These are phyloP conservation scores for Malacoctenus gilli DNA, from an alignment of 2,797 vertebrate genomes.

Conservation along the genomic window DNA sequence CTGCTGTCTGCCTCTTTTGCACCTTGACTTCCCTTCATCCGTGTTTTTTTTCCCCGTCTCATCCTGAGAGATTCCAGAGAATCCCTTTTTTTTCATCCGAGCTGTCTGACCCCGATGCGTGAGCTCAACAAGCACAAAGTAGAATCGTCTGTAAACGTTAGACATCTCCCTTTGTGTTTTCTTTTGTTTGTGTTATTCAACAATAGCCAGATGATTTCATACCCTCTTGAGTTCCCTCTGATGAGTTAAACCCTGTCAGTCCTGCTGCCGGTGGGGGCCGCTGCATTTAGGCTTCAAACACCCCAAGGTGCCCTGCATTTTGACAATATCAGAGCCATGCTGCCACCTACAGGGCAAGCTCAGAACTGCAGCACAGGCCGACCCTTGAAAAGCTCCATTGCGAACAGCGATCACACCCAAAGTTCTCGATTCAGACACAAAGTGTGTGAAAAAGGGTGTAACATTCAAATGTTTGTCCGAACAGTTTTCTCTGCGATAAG, in stretches of 20 bases:
- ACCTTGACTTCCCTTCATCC: slow-evolving; percentile 37
- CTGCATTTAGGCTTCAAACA: not conserved
- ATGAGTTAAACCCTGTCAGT: slow-evolving; percentile 3
- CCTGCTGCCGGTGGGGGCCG: too few relatives aligned
- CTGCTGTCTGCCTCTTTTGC: slow-evolving; percentile 46
- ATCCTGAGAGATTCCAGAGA: too few relatives aligned
- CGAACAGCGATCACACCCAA: slow-evolving; percentile 2
- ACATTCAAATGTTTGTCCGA: slow-evolving; percentile 3
- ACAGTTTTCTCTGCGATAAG: slow-evolving; percentile 32
- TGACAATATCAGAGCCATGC: slow-evolving; percentile 22
- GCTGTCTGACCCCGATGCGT: slow-evolving; percentile 22
- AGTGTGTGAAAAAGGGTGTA: not conserved
- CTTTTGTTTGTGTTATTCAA: slow-evolving; percentile 8
- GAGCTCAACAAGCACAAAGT: slow-evolving; percentile 40
- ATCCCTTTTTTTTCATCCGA: too few relatives aligned
- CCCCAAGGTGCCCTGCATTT: slow-evolving; percentile 22
- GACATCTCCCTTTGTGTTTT: slow-evolving; percentile 9
- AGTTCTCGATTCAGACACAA: not conserved
- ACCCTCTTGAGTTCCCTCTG: not conserved
- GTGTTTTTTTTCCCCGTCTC: slow-evolving; percentile 10
- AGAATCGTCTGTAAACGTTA: slow-evolving; percentile 20
- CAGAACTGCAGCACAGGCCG: slow-evolving; percentile 36
- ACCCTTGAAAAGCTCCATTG: slow-evolving; percentile 1
- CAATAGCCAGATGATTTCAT: not conserved
- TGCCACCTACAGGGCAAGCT: slow-evolving; percentile 46